A percentile compares a stretch with the other conserved stretches of the same genome.
Evolutionary conservation across 2,888 invertebrate species (phyloP).

Genomic region (Trichogramma dendrolimi): DNA sequence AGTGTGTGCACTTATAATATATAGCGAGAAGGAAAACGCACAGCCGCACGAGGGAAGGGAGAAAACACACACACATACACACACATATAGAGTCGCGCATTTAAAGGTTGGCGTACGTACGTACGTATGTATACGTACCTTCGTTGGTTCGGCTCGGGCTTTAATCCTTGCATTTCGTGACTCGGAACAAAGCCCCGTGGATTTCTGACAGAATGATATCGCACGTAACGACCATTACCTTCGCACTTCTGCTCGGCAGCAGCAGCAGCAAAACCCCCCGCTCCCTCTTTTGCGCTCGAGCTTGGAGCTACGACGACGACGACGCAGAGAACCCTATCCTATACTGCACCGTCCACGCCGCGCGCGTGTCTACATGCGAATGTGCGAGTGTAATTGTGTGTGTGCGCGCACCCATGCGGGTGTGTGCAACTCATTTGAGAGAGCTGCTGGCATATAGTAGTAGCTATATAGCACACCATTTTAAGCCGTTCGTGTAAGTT

Average conservation of each 20-base stretch:
- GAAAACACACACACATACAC: conserved; percentile 34
- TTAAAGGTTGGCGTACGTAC: conserved; percentile 36
- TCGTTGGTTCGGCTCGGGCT: conserved; percentile 38
- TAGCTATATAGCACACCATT: too few species aligned
- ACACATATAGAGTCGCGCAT: conserved; percentile 31
- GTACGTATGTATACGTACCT: background rate
- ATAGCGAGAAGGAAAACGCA: too few species aligned
- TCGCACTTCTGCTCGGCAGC: conserved; percentile 28
- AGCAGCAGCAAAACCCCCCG: background rate
- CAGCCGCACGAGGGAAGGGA: background rate
- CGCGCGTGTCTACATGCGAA: too few species aligned
- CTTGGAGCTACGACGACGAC: too few species aligned
- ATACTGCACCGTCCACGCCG: too few species aligned
- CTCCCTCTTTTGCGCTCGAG: background rate
- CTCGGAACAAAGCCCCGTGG: conserved; percentile 51
- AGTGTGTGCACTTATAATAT: too few species aligned
- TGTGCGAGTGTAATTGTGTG: too few species aligned
- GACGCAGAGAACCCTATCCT: too few species aligned
- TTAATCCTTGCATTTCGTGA: conserved; percentile 52
- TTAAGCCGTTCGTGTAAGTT: too few species aligned
- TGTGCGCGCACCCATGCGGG: too few species aligned
- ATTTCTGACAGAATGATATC: conserved; percentile 51
- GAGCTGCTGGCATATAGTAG: too few species aligned
- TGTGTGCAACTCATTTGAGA: too few species aligned
- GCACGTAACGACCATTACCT: conserved; percentile 50